These are phyloP conservation scores for Tanypteryx hageni DNA, from an alignment of 2,888 invertebrate genomes.

Conservation along the genomic window DNA sequence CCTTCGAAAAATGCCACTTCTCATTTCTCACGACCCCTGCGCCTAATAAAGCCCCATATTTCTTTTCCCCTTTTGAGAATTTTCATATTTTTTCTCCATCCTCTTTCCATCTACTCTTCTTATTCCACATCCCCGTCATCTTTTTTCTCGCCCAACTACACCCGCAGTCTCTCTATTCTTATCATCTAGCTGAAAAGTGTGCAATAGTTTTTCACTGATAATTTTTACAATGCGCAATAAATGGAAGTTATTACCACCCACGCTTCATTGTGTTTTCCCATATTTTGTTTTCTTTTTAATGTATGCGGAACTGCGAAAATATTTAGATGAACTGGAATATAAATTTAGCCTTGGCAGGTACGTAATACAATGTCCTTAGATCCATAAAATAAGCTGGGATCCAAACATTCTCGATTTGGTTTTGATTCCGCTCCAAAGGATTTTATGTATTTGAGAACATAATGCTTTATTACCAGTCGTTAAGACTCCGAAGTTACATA, in stretches of 20 bases:
- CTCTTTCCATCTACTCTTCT: not conserved
- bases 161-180: not conserved
- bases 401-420: too few species aligned
- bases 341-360: not conserved
- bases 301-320: not conserved
- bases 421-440: too few species aligned
- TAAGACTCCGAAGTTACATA: too few species aligned
- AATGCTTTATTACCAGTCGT: too few species aligned
- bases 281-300: not conserved
- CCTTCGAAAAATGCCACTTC: slow-evolving; percentile 4
- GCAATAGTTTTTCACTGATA: slow-evolving; percentile 29
- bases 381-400: too few species aligned
- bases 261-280: not conserved
- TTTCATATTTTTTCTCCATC: not conserved
- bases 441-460: too few species aligned
- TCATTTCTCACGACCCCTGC: slow-evolving; percentile 29
- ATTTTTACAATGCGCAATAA: not conserved
- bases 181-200: not conserved
- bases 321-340: not conserved
- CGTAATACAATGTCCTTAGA: not conserved
- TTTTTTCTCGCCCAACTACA: not conserved
- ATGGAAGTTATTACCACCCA: not conserved
- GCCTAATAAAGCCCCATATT: slow-evolving; percentile 1
- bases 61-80: not conserved
- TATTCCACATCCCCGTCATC: not conserved